Percentiles rank a stretch among this genome's conserved stretches.
Evolutionary conservation across 2,888 invertebrate genomes (phyloP).

Genomic region (Heliconius charithonia): DNA sequence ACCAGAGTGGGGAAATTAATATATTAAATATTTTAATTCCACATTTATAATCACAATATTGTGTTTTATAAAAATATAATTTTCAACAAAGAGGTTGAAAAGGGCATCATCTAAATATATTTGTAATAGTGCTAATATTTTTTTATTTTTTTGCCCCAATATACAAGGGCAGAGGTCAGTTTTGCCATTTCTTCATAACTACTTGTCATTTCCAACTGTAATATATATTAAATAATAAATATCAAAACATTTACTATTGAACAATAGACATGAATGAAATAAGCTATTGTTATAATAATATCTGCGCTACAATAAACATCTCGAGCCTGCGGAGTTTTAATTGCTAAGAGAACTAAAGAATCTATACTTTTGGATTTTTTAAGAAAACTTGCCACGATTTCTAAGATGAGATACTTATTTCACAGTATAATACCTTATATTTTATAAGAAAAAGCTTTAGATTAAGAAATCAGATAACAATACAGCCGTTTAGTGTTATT

Average conservation of each 20-base stretch:
- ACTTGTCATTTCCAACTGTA: too few relatives aligned
- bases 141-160: not conserved
- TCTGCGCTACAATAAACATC: not conserved
- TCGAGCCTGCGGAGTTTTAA: not conserved
- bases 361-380: not conserved
- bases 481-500: not conserved
- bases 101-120: not conserved
- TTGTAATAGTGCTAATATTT: too few relatives aligned
- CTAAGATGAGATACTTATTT: not conserved
- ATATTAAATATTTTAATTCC: too few relatives aligned
- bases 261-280: not conserved
- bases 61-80: too few relatives aligned
- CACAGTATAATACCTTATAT: not conserved
- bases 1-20: too few relatives aligned
- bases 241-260: too few relatives aligned
- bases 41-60: too few relatives aligned
- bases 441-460: not conserved
- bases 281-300: constrained; percentile 18
- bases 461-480: not conserved
- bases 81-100: too few relatives aligned
- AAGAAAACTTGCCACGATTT: not conserved
- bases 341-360: not conserved
- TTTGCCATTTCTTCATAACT: not conserved
- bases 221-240: too few relatives aligned
- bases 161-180: not conserved